Evolutionary conservation across 2,113 vertebrate species (phyloP), one percentile per base, ranked within the genome.

Genomic region (Mellivora capensis): DNA sequence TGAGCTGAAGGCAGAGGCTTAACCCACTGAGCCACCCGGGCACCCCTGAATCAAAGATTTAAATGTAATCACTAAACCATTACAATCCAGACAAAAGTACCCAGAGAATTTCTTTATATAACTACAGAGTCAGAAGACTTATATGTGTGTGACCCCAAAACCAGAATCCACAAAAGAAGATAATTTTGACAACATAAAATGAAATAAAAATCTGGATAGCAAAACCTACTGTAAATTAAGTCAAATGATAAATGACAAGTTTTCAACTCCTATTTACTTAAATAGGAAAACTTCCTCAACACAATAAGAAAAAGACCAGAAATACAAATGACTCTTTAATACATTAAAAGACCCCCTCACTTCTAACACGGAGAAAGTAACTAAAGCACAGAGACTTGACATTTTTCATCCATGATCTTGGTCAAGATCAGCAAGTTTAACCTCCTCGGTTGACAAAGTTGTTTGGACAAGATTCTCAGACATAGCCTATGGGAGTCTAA

Each of bases 161-260:
- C 27, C 39, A 81, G 44, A 91, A 88, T 62, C 18, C 29, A 82
- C 49, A 49, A 86, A 76, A 62, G 34, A 83, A 37, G 67, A 71
- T 90, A 80, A 71, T 88, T 37, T 17, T 84, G 57, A 94, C n/a
- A 90, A 74, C 8, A 42, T 20, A 82, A 96, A 69, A 89, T n/a
- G 29, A 59, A 93, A 91, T 62, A 85, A 87, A 83, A 85, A 52
- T 52, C 25, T 69, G 47, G 69, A 54, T 15, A 74, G 39, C 31
- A 93, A 96, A 98, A 67, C 29, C 14, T 80, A 71, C 13, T 71
- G 47, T 62, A 62, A 94, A 82, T 62, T 79, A 90, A 84, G 52
- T 54, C 34, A 61, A 44, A 93, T 44, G 23, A 80, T 25, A 86
- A 80, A 76, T 29, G 54, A 79, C 3, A 74, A 77, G 7, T 81